phyloP scores from a whole-genome alignment of 2,888 invertebrate genomes.

The Harpalus rubripes region DNA sequence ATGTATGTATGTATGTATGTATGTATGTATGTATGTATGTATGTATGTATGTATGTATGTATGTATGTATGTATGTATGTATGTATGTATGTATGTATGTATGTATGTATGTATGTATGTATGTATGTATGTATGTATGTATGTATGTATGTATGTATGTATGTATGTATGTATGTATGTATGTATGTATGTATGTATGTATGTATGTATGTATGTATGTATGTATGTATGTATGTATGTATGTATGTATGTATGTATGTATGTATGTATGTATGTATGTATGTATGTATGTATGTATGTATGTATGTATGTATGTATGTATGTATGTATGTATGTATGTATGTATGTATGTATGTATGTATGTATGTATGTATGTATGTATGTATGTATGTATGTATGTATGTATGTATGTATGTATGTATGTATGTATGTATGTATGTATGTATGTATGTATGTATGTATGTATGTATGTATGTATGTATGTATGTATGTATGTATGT shows the following conservation, averaged over 20 bases:
- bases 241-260: neutral
- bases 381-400: neutral
- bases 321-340: neutral
- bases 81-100: neutral
- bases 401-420: neutral
- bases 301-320: neutral
- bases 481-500: neutral
- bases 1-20: neutral
- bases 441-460: neutral
- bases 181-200: neutral
- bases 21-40: neutral
- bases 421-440: neutral
- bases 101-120: neutral
- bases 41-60: neutral
- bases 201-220: neutral
- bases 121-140: neutral
- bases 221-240: neutral
- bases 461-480: neutral
- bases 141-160: neutral
- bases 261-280: neutral
- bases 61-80: neutral
- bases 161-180: neutral
- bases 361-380: neutral
- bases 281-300: neutral
- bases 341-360: neutral